phyloP scores from a whole-genome alignment of 2,888 invertebrate genomes.

The Microctonus hyperodae region DNA sequence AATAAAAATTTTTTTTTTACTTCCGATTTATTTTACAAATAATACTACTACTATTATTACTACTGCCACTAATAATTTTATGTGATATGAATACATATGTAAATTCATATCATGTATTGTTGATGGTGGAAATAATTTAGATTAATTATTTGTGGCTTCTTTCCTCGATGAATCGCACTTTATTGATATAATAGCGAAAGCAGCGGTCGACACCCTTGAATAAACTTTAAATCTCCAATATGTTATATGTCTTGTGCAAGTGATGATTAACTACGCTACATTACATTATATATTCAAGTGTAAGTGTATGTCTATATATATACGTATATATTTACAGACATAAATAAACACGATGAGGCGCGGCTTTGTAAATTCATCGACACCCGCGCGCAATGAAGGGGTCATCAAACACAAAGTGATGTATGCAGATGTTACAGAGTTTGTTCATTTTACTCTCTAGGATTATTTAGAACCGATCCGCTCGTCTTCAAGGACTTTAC shows the following conservation, averaged over 20 bases:
- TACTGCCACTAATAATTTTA: neutral
- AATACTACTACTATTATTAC: too few species aligned
- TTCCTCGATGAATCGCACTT: neutral
- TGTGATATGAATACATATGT: neutral
- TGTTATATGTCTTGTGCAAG: neutral
- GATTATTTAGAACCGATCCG: constrained; percentile 42
- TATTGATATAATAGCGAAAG: neutral
- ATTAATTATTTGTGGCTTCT: neutral
- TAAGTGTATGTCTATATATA: too few species aligned
- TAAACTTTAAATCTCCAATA: neutral
- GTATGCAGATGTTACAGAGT: too few species aligned
- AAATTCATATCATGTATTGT: neutral
- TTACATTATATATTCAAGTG: neutral
- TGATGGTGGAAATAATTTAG: neutral
- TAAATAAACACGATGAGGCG: constrained; percentile 19
- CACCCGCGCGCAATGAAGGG: too few species aligned
- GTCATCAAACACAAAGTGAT: too few species aligned
- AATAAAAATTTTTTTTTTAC: neutral
- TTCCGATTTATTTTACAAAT: constrained; percentile 1
- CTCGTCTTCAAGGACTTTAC: constrained; percentile 50
- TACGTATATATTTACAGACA: too few species aligned
- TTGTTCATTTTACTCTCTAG: constrained; percentile 39
- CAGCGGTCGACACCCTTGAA: neutral
- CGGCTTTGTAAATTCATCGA: constrained; percentile 40
- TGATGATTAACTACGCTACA: neutral